These are phyloP conservation scores for Salvator merianae DNA, from an alignment of 2,113 vertebrate genomes.

Conservation along the genomic window DNA sequence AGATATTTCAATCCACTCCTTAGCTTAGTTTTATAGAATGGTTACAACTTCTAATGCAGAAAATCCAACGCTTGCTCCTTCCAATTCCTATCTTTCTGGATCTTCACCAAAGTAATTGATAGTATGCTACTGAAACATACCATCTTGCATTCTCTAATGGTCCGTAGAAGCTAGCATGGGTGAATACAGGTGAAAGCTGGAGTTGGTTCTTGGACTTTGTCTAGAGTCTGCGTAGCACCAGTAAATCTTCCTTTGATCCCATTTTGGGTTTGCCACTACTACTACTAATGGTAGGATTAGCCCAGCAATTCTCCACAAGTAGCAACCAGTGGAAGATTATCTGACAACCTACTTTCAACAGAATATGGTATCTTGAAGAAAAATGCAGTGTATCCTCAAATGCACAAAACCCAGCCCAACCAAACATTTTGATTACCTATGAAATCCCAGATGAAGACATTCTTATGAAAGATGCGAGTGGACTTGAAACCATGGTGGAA, in stretches of 20 bases:
- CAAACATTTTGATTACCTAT: conserved; percentile 80
- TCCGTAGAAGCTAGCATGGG: neutral
- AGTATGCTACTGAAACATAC: neutral
- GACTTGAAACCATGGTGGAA: conserved; percentile 94
- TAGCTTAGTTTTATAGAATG: neutral
- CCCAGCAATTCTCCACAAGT: neutral
- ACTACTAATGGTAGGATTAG: neutral
- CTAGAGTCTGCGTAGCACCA: too few relatives aligned
- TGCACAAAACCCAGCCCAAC: conserved; percentile 1
- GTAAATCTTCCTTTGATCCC: too few relatives aligned
- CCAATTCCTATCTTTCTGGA: too few relatives aligned
- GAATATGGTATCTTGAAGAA: too few relatives aligned
- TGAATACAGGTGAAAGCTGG: too few relatives aligned
- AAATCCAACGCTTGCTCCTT: neutral
- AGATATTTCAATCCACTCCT: neutral
- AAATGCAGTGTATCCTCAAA: too few relatives aligned
- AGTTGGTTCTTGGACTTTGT: too few relatives aligned
- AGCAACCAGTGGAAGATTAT: neutral
- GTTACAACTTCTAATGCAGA: neutral
- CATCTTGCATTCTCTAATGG: neutral
- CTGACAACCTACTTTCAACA: neutral
- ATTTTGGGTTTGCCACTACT: too few relatives aligned
- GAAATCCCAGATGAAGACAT: conserved; percentile 97
- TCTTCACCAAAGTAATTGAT: neutral
- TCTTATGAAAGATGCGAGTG: conserved; percentile 93